Percentiles rank a stretch among this genome's conserved stretches.
Conservation (phyloP, 2,113 vertebrate species). For the Callocephalon fimbriatum region DNA sequence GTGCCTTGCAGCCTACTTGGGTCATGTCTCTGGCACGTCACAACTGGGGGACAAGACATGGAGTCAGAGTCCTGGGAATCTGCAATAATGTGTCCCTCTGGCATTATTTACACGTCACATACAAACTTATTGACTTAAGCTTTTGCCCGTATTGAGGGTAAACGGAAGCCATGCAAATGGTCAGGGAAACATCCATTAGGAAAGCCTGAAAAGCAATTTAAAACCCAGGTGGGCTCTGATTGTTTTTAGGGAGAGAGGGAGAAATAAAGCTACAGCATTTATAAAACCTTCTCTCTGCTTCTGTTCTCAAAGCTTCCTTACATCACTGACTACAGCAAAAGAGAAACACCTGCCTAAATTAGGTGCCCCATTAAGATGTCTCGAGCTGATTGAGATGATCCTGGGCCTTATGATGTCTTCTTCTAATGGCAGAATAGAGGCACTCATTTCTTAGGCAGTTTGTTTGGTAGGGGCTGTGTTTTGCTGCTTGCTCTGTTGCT, state of each 20-base stretch:
- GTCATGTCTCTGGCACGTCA: not conserved
- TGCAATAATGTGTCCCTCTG: not conserved
- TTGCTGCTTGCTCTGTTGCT: not conserved
- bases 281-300: not conserved
- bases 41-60: not conserved
- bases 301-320: not conserved
- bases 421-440: not conserved
- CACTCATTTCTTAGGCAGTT: not conserved
- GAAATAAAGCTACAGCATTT: slow-evolving; percentile 17
- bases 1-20: not conserved
- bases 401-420: not conserved
- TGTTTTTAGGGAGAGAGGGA: not conserved
- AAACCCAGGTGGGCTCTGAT: not conserved
- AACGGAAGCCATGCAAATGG: slow-evolving; percentile 36
- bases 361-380: not conserved
- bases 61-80: not conserved
- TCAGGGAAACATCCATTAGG: slow-evolving; percentile 15
- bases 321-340: not conserved
- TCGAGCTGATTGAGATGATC: not conserved
- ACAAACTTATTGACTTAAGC: slow-evolving; percentile 18
- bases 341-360: slow-evolving; percentile 9
- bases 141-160: slow-evolving; percentile 30
- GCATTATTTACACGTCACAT: slow-evolving; percentile 59
- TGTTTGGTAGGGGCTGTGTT: not conserved
- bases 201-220: slow-evolving; percentile 45